A percentile compares a stretch with the other conserved stretches of the same genome.
phyloP scores from a whole-genome alignment of 2,888 invertebrate genomes.

The Drosophila algonquin region DNA sequence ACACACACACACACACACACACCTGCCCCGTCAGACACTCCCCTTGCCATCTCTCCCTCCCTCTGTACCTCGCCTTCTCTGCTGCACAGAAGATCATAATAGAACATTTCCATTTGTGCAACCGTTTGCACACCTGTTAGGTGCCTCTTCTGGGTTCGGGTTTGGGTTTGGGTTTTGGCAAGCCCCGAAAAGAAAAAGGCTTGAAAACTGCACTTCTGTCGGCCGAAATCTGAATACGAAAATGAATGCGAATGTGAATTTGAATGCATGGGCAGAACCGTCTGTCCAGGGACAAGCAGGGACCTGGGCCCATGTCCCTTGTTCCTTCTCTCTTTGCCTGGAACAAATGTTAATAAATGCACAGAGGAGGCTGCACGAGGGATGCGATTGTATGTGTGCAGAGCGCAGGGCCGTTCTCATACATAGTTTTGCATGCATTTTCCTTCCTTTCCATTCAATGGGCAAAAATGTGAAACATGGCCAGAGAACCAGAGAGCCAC shows the following conservation, averaged over 20 bases:
- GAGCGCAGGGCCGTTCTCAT: neutral
- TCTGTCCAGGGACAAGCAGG: constrained; percentile 25
- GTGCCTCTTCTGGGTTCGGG: constrained; percentile 19
- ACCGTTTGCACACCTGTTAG: constrained; percentile 59
- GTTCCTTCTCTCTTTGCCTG: constrained; percentile 24
- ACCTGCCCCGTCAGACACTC: neutral
- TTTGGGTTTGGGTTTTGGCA: constrained; percentile 14
- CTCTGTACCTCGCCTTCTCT: neutral
- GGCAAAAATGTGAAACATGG: constrained; percentile 58
- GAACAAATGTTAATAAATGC: constrained; percentile 75
- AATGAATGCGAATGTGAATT: constrained; percentile 53
- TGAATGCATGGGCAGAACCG: constrained; percentile 38
- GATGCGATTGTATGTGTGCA: too few relatives aligned
- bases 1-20: constrained; percentile 11
- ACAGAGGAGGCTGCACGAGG: constrained; percentile 45
- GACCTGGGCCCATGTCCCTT: neutral
- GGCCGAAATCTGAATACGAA: constrained; percentile 38
- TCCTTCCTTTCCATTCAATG: constrained; percentile 51
- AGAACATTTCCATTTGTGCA: constrained; percentile 33
- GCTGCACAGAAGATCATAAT: neutral
- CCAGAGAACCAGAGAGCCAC: constrained; percentile 11
- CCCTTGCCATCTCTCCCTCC: too few relatives aligned
- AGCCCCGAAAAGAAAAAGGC: constrained; percentile 50
- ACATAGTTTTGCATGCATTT: constrained; percentile 71
- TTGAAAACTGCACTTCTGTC: constrained; percentile 48